Conservation (phyloP, 1,140 invertebrate species). For the Holotrichia oblita region DNA sequence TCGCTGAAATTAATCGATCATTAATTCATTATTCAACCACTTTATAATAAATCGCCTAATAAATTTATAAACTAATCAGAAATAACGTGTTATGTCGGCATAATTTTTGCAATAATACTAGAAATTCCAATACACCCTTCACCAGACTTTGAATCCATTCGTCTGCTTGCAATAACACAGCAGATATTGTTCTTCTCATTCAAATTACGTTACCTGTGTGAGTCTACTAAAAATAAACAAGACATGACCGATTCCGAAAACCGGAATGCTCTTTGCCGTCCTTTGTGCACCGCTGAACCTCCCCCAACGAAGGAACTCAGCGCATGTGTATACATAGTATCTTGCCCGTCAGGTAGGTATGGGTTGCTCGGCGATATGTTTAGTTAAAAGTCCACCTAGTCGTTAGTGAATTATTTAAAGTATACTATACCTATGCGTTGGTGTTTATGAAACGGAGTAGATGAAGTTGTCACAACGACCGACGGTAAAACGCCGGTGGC, state of each 20-base stretch:
- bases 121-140: no score
- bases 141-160: background rate
- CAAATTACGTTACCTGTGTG: conserved; percentile 10
- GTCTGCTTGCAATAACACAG: background rate
- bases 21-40: no score
- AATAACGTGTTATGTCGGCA: no score
- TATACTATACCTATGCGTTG: background rate
- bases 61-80: no score
- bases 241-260: conserved; percentile 1
- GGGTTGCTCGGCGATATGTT: conserved; percentile 11
- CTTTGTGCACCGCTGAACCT: conserved; percentile 24
- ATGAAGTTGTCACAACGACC: conserved; percentile 28
- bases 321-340: background rate
- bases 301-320: background rate
- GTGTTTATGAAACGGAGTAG: conserved; percentile 2
- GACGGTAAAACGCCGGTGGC: conserved; percentile 4
- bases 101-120: no score
- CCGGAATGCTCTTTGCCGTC: conserved; percentile 10
- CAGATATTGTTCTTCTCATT: background rate
- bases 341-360: background rate
- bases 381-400: conserved; percentile 23
- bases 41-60: no score
- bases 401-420: conserved; percentile 30
- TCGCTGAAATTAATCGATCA: no score
- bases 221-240: conserved; percentile 17